Conservation (phyloP, 2,888 invertebrate species). For the Odontocolon sp. region DNA sequence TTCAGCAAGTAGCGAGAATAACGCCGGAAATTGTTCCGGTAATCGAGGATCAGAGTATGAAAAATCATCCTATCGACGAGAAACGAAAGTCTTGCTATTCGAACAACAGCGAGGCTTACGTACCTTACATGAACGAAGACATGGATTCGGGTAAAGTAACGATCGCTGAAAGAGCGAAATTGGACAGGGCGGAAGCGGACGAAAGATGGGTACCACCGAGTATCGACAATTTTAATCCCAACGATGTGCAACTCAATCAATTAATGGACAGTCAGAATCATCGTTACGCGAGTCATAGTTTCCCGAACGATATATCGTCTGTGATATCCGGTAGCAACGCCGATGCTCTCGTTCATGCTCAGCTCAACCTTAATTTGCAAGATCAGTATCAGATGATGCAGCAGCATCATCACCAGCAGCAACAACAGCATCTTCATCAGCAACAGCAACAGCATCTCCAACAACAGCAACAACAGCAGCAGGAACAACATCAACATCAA, state of each 20-base stretch:
- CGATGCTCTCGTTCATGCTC: constrained; percentile 71
- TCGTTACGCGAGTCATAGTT: constrained; percentile 74
- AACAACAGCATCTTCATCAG: constrained; percentile 34
- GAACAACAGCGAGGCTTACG: constrained; percentile 71
- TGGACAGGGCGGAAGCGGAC: constrained; percentile 82
- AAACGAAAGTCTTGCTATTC: constrained; percentile 75
- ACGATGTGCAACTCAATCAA: constrained; percentile 73
- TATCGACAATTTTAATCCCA: constrained; percentile 77
- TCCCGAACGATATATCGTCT: constrained; percentile 71
- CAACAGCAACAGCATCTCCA: constrained; percentile 57
- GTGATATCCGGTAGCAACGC: constrained; percentile 69
- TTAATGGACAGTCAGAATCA: constrained; percentile 77
- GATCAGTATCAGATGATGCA: constrained; percentile 76
- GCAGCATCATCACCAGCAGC: constrained; percentile 55
- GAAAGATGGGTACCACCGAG: constrained; percentile 86
- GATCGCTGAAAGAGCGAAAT: constrained; percentile 78
- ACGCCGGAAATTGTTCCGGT: constrained; percentile 46
- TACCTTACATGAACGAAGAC: constrained; percentile 75
- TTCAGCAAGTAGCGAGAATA: constrained; percentile 30
- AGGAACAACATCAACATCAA: constrained; percentile 67
- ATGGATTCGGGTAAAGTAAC: constrained; percentile 78
- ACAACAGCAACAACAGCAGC: constrained; percentile 60
- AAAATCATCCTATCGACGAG: constrained; percentile 71
- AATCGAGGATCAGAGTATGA: constrained; percentile 51
- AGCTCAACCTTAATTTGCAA: constrained; percentile 73